These are phyloP conservation scores for Eulithis prunata DNA, from an alignment of 2,888 invertebrate genomes.

Conservation along the genomic window DNA sequence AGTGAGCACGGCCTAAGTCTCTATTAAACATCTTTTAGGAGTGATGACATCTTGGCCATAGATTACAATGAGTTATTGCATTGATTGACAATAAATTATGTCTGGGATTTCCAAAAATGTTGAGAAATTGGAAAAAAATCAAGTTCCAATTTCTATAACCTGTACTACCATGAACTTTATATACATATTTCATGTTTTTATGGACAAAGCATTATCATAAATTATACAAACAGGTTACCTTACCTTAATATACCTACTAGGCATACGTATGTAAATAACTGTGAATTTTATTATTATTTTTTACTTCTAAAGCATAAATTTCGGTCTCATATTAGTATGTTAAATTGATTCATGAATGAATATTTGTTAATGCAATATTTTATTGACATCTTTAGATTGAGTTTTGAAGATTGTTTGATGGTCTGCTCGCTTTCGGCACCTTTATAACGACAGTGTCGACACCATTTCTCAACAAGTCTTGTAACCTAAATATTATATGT, in stretches of 20 bases:
- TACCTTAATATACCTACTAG: neutral
- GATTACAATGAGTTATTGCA: constrained; percentile 23
- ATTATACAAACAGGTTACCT: neutral
- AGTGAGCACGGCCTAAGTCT: no score
- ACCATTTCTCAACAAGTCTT: no score
- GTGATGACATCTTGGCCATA: neutral
- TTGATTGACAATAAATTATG: constrained; percentile 22
- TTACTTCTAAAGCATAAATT: neutral
- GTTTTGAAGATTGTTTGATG: no score
- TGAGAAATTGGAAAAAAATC: constrained; percentile 18
- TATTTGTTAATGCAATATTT: no score
- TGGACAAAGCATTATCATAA: neutral
- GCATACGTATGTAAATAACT: neutral
- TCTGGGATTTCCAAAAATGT: constrained; percentile 29
- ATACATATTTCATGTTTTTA: neutral
- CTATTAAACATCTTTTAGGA: neutral
- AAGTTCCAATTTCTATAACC: constrained; percentile 16
- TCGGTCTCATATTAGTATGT: no score
- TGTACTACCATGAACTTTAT: neutral
- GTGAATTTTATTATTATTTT: neutral
- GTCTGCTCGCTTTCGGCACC: no score
- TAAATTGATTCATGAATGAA: no score
- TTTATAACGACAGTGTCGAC: no score
- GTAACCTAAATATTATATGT: no score
- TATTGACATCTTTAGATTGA: no score